Evolutionary conservation across 2,113 vertebrate genomes (phyloP).

Genomic region (Malurus alboscapulatus): DNA sequence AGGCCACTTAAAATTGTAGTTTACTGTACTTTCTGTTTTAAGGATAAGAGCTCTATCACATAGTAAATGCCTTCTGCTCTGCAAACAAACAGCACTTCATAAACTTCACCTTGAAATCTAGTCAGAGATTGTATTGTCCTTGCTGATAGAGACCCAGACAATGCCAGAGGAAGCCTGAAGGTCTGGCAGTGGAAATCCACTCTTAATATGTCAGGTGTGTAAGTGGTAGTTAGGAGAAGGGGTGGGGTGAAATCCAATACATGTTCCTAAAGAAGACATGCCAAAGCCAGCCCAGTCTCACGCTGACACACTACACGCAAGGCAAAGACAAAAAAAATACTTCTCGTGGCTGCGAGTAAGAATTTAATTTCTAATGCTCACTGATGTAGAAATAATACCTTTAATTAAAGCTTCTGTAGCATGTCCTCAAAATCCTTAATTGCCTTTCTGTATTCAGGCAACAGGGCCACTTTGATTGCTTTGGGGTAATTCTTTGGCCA

Average conservation of each 20-base stretch:
- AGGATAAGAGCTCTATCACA: neutral
- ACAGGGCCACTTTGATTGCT: slow-evolving; percentile 86
- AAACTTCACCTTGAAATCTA: slow-evolving; percentile 15
- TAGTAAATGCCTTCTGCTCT: neutral
- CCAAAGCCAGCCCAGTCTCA: neutral
- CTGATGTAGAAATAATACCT: slow-evolving; percentile 78
- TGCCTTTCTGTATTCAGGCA: slow-evolving; percentile 76
- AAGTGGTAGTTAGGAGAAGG: slow-evolving; percentile 2
- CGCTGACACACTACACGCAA: slow-evolving; percentile 4
- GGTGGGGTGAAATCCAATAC: neutral
- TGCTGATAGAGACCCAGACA: neutral
- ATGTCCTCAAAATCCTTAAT: slow-evolving; percentile 80
- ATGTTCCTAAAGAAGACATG: neutral
- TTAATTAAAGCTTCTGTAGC: slow-evolving; percentile 95
- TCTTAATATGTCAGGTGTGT: neutral
- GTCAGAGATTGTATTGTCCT: neutral
- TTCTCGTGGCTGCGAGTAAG: slow-evolving; percentile 65
- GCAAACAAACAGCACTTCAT: neutral
- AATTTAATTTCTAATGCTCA: slow-evolving; percentile 76
- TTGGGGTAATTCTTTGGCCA: slow-evolving; percentile 88
- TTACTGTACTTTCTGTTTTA: neutral
- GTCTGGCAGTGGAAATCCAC: neutral
- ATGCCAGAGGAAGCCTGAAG: slow-evolving; percentile 10
- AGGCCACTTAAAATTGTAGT: neutral
- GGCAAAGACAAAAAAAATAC: slow-evolving; percentile 58